phyloP scores from a whole-genome alignment of 2,113 vertebrate genomes.

The Motacilla alba region DNA sequence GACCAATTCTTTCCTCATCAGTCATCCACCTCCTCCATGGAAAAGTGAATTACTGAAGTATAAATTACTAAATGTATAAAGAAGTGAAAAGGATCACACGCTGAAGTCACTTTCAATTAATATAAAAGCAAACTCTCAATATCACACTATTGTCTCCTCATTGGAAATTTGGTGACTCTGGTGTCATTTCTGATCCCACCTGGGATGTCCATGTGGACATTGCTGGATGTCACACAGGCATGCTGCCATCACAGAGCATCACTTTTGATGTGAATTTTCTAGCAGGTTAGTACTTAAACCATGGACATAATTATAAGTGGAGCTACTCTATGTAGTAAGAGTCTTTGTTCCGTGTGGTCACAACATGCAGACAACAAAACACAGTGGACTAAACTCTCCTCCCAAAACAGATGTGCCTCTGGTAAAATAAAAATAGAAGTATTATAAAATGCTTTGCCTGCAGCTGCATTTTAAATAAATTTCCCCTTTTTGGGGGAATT shows the following conservation, averaged over 20 bases:
- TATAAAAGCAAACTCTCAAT: background rate
- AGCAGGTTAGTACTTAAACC: background rate
- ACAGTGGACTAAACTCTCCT: background rate
- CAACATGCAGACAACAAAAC: background rate
- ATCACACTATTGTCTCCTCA: background rate
- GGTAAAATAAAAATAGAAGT: background rate
- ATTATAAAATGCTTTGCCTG: background rate
- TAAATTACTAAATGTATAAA: background rate
- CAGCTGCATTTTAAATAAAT: background rate
- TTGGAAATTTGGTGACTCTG: background rate
- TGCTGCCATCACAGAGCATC: background rate
- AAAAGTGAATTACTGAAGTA: background rate
- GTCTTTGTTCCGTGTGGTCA: background rate
- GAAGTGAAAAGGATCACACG: background rate
- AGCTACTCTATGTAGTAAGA: background rate
- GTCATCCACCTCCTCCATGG: background rate
- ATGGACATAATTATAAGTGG: background rate
- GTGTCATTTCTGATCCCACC: background rate
- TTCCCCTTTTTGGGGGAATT: background rate
- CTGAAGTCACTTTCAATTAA: background rate
- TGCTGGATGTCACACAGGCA: rapidly evolving
- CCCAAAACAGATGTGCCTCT: background rate
- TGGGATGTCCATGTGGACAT: background rate
- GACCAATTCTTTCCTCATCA: background rate
- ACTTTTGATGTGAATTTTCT: background rate